Evolutionary conservation across 2,113 vertebrate genomes (phyloP), one percentile per base, ranked within the genome.

Genomic region (Tachysurus fulvidraco): DNA sequence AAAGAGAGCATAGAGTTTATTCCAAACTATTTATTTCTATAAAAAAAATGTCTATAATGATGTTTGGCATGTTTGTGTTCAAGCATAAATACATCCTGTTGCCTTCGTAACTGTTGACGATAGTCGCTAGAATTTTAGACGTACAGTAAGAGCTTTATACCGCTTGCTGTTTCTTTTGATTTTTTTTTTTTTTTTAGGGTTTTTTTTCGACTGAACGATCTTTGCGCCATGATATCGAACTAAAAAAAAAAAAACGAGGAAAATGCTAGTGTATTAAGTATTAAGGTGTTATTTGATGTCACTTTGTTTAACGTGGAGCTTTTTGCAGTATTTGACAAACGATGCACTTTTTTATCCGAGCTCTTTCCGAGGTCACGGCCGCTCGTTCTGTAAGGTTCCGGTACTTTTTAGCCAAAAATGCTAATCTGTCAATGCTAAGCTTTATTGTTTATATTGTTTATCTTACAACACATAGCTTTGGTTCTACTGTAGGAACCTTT

Each of bases 21-120:
- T 91, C 94, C 94, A 91, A 94, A 91, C 92, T 95, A 96, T 96
- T 95, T 96, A 96, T 96, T 96, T 96, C 92, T 96, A 93, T 95
- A 94, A 93, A 93, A 93, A 93, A 92, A 92, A 93, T 90, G 93
- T 95, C 93, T 95, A 94, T 94, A 94, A 92, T 94, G 94, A 95
- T 95, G 78, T 81, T 81, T 60, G 93, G 95, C 95, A 95, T 96
- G 95, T 95, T 95, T 95, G 93, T 95, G 94, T 94, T 95, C 85
- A 87, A 91, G 93, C 94, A 94, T 94, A 92, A 92, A 92, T 92
- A 95, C 94, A 94, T 95, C 94, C 86, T 92, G 92, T 95, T 96
- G 95, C 95, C 95, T 95, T 95, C 91, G 92, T 88, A 92, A 94
- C 90, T 93, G 93, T 94, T 91, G 93, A 93, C 93, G 93, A 93